Evolutionary conservation across 2,113 vertebrate species (phyloP), one percentile per base, ranked within the genome.

Genomic region (Ochotona princeps): DNA sequence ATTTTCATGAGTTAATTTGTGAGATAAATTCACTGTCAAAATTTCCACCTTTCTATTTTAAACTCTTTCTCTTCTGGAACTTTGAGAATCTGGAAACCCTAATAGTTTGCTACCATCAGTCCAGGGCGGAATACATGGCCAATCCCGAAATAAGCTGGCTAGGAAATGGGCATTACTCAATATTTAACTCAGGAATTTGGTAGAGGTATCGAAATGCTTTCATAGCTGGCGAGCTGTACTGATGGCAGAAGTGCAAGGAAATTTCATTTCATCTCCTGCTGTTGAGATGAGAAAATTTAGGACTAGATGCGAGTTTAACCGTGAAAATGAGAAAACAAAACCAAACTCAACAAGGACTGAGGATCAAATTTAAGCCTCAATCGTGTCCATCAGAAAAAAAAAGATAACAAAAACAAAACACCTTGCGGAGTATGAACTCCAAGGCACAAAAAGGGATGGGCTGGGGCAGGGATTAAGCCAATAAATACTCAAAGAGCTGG

Each of bases 121-220:
- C 65, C 75, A 91, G 26, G 78, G 32, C 8, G 25, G 35, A 75
- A 20, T 30, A 74, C 30, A 92, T 4, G 67, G 63, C 11, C 63
- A 93, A 83, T 61, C 25, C 81, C 30, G n/a, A 38, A 51, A 69
- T 69, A 70, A 92, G 86, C 26, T 38, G 60, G 20, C 54, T 80
- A 57, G 5, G 18, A 14, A 60, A 25, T 30, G 28, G 38, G 2
- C 23, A 38, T 51, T 66, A 93, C 13, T 87, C 38, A 54, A 35
- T 51, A 92, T 94, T 80, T 86, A 89, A 91, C 70, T 86, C 47
- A 66, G 54, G 51, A 84, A 21, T 94, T 66, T 74, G 54, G 30
- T 32, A 89, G 26, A 78, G 28, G n/a, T 74, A 25, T 2, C 75
- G 76, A 93, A 79, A 94, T 75, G 47, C 90, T 47, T 89, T 84